A percentile compares a stretch with the other conserved stretches of the same genome.
phyloP scores from a whole-genome alignment of 2,113 vertebrate genomes.

The Tor tambroides region DNA sequence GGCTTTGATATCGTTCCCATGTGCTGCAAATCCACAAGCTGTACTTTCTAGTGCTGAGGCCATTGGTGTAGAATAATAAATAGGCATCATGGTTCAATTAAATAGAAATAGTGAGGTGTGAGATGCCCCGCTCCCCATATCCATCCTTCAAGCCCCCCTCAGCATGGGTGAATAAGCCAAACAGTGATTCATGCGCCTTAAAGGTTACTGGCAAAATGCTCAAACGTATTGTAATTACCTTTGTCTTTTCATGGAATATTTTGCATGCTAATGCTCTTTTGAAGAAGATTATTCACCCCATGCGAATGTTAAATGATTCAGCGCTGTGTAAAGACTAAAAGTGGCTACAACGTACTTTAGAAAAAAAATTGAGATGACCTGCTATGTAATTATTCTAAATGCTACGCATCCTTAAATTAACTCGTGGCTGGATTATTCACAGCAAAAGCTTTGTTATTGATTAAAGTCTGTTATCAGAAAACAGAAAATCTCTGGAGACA shows the following conservation, averaged over 20 bases:
- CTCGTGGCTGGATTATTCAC: constrained; percentile 10
- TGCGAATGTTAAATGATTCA: constrained; percentile 24
- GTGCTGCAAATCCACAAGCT: not conserved
- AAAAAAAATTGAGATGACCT: constrained; percentile 23
- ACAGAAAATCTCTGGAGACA: constrained; percentile 3
- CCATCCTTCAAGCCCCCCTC: constrained; percentile 35
- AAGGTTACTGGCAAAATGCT: constrained; percentile 49
- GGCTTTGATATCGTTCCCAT: not conserved
- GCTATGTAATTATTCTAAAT: constrained; percentile 46
- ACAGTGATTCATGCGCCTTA: constrained; percentile 34
- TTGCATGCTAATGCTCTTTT: constrained; percentile 39
- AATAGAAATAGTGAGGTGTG: constrained; percentile 2
- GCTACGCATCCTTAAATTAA: constrained; percentile 20
- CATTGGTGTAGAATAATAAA: constrained; percentile 7
- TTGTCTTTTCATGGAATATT: constrained; percentile 29
- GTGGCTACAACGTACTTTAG: not conserved
- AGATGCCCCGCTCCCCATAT: not conserved
- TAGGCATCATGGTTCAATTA: constrained; percentile 16
- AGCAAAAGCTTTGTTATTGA: constrained; percentile 12
- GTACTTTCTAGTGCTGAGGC: constrained; percentile 6
- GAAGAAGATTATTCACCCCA: constrained; percentile 2
- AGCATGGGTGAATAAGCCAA: constrained; percentile 40
- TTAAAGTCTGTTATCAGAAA: constrained; percentile 27
- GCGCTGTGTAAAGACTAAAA: constrained; percentile 28
- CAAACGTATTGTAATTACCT: constrained; percentile 38